phyloP scores from a whole-genome alignment of 2,888 invertebrate species.

The Acanthacorydalis orientalis region DNA sequence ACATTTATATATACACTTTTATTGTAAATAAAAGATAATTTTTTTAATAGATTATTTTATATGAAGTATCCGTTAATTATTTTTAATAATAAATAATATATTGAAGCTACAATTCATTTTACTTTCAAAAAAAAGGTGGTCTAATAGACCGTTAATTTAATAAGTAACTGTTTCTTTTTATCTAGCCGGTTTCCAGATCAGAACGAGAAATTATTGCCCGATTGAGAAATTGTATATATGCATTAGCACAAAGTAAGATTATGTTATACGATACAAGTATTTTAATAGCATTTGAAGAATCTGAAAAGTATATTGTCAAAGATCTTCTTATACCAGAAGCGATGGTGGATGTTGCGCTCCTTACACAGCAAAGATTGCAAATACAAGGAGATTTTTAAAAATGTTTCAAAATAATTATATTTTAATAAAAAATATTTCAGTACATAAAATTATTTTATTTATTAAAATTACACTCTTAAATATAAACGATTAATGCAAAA shows the following conservation, averaged over 20 bases:
- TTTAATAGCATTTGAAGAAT: slow-evolving; percentile 78
- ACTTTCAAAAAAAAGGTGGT: too few species aligned
- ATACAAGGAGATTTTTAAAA: slow-evolving; percentile 17
- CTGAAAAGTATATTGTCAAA: slow-evolving; percentile 60
- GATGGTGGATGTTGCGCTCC: slow-evolving; percentile 65
- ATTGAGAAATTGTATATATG: slow-evolving; percentile 75
- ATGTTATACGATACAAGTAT: slow-evolving; percentile 87
- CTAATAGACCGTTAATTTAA: slow-evolving; percentile 2
- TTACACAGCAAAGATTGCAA: slow-evolving; percentile 57
- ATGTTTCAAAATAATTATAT: background rate
- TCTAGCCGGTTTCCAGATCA: slow-evolving; percentile 46
- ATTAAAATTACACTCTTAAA: too few species aligned
- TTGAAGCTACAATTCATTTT: too few species aligned
- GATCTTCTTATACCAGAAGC: slow-evolving; percentile 72
- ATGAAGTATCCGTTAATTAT: background rate
- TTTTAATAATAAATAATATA: too few species aligned
- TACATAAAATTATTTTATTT: too few species aligned
- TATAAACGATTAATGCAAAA: too few species aligned
- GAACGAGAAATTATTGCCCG: slow-evolving; percentile 80
- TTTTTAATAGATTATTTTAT: background rate
- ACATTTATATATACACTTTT: background rate
- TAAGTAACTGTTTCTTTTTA: slow-evolving; percentile 9
- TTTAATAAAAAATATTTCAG: too few species aligned
- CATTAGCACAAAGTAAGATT: slow-evolving; percentile 73
- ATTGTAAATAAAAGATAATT: background rate